Evolutionary conservation across 92 coral and sea anemone species (phyloP).

Genomic region (Porites cylindrica): DNA sequence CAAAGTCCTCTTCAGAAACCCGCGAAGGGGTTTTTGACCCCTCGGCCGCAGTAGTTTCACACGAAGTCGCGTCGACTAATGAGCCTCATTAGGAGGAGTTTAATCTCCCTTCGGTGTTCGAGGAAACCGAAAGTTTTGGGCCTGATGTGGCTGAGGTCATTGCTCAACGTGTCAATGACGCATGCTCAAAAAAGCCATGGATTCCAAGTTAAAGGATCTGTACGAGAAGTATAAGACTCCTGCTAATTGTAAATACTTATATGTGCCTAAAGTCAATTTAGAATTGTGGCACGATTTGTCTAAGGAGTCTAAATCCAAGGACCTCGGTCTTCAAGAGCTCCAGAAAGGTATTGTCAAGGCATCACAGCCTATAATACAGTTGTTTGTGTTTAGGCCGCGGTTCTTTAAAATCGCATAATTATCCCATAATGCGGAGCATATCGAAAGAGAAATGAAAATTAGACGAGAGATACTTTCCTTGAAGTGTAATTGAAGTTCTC

Average conservation of each 20-base stretch:
- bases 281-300: slow-evolving; percentile 57
- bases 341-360: slow-evolving; percentile 53
- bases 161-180: slow-evolving; percentile 51
- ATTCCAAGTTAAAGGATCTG: slow-evolving; percentile 46
- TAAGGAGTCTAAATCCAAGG: slow-evolving; percentile 22
- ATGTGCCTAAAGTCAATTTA: slow-evolving; percentile 17
- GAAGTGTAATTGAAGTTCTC: no score
- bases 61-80: background rate
- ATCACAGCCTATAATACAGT: slow-evolving; percentile 21
- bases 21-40: background rate
- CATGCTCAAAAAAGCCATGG: slow-evolving; percentile 46
- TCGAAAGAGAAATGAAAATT: no score
- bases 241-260: slow-evolving; percentile 32
- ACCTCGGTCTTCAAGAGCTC: slow-evolving; percentile 47
- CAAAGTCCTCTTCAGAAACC: background rate
- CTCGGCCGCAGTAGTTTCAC: slow-evolving; percentile 14
- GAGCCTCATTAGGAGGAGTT: background rate
- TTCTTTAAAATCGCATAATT: slow-evolving; percentile 69
- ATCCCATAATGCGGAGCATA: slow-evolving; percentile 61
- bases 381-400: slow-evolving; percentile 51
- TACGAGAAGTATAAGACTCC: slow-evolving; percentile 55
- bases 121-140: slow-evolving; percentile 30
- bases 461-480: no score
- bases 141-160: slow-evolving; percentile 54
- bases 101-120: slow-evolving; percentile 6